Conservation (phyloP, 2,888 invertebrate genomes). For the Apodemia duryi region DNA sequence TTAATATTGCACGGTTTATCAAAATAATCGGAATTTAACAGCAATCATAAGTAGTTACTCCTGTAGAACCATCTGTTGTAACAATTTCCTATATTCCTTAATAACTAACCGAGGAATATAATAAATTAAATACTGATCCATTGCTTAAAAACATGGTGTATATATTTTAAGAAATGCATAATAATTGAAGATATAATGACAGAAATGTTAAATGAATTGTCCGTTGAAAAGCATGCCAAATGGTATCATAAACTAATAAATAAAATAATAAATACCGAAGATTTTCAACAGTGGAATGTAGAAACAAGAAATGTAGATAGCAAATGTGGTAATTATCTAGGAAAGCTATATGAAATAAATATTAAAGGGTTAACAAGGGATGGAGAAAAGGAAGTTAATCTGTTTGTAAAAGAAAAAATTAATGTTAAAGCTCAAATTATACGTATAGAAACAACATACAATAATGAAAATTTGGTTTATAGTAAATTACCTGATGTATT, state of each 20-base stretch:
- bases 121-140: no score
- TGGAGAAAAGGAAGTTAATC: constrained; percentile 37
- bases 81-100: no score
- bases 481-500: constrained; percentile 42
- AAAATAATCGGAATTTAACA: no score
- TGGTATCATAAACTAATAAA: constrained; percentile 20
- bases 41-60: no score
- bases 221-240: constrained; percentile 19
- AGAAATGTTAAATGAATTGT: constrained; percentile 19
- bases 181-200: no score
- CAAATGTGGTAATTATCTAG: constrained; percentile 44
- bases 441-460: constrained; percentile 40
- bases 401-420: constrained; percentile 51
- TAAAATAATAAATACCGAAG: constrained; percentile 35
- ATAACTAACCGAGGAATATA: no score
- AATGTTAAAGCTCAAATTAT: constrained; percentile 38
- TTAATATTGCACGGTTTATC: no score
- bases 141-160: no score
- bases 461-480: constrained; percentile 46
- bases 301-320: constrained; percentile 36
- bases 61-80: no score
- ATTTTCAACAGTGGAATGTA: constrained; percentile 35
- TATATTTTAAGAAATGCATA: no score
- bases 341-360: constrained; percentile 42
- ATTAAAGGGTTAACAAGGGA: constrained; percentile 37